Evolutionary conservation across 1,140 invertebrate genomes (phyloP).

Genomic region (Hyles euphorbiae): DNA sequence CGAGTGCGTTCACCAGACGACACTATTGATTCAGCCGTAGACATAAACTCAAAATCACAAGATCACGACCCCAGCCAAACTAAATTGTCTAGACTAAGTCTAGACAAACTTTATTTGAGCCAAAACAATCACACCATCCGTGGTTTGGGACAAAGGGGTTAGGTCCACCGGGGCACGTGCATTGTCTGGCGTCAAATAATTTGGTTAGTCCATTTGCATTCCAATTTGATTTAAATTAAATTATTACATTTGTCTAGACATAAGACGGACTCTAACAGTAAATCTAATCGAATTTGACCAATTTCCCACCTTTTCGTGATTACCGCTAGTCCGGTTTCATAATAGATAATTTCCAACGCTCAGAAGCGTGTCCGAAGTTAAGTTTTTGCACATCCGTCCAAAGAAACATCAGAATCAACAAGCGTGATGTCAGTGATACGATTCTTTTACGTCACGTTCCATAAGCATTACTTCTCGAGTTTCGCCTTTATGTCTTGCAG

Average conservation of each 20-base stretch:
- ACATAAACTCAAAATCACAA: slow-evolving; percentile 15
- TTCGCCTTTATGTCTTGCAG: slow-evolving; percentile 20
- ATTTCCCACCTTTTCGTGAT: too few species aligned
- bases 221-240: too few species aligned
- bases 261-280: too few species aligned
- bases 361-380: slow-evolving; percentile 5
- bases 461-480: neutral
- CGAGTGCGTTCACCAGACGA: slow-evolving; percentile 6
- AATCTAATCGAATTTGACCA: too few species aligned
- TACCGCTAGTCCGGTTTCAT: too few species aligned
- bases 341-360: too few species aligned
- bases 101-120: slow-evolving; percentile 38
- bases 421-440: slow-evolving; percentile 15
- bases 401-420: slow-evolving; percentile 16
- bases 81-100: slow-evolving; percentile 24
- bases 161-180: neutral
- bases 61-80: slow-evolving; percentile 9
- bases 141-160: neutral
- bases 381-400: slow-evolving; percentile 11
- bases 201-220: neutral
- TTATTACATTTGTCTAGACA: neutral
- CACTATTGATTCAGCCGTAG: slow-evolving; percentile 12
- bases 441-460: slow-evolving; percentile 18
- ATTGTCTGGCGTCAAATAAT: neutral
- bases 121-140: neutral